phyloP scores from a whole-genome alignment of 2,113 vertebrate genomes.

The Pithys albifrons region DNA sequence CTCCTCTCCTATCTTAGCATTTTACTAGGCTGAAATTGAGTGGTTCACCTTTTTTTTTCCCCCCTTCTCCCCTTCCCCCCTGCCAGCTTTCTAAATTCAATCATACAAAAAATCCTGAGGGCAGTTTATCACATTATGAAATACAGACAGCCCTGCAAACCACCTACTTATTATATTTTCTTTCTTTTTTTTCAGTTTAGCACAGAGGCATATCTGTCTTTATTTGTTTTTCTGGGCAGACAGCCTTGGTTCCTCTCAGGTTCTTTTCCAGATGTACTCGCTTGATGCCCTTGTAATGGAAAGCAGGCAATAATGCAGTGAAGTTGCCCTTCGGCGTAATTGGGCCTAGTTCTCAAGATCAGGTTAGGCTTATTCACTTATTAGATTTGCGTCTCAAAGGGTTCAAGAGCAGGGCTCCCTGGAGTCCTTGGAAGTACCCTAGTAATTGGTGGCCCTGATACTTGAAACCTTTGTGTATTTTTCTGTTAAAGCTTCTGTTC shows the following conservation, averaged over 20 bases:
- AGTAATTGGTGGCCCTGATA: conserved; percentile 83
- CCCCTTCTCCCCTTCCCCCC: not conserved
- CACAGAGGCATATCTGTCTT: conserved; percentile 80
- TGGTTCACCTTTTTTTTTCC: conserved; percentile 25
- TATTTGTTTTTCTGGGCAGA: conserved; percentile 84
- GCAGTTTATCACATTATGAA: conserved; percentile 84
- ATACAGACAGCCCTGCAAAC: conserved; percentile 81
- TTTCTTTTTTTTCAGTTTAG: conserved; percentile 72
- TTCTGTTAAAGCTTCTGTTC: conserved; percentile 77
- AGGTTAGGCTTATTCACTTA: conserved; percentile 83
- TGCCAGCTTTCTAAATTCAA: conserved; percentile 73
- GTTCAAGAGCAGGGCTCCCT: conserved; percentile 78
- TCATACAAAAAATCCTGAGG: conserved; percentile 77
- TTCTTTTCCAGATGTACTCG: conserved; percentile 81
- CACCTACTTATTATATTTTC: conserved; percentile 83
- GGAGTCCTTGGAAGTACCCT: conserved; percentile 78
- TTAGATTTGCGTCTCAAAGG: conserved; percentile 81
- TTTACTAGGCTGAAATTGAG: conserved; percentile 58
- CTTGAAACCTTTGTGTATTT: conserved; percentile 81
- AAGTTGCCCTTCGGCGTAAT: conserved; percentile 80
- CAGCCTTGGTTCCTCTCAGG: conserved; percentile 79
- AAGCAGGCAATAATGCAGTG: conserved; percentile 81
- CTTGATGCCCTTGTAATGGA: conserved; percentile 82
- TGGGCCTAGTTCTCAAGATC: conserved; percentile 80
- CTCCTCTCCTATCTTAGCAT: conserved; percentile 35